Evolutionary conservation across 2,113 vertebrate species (phyloP), one percentile per base, ranked within the genome.

Genomic region (Cinclus cinclus): DNA sequence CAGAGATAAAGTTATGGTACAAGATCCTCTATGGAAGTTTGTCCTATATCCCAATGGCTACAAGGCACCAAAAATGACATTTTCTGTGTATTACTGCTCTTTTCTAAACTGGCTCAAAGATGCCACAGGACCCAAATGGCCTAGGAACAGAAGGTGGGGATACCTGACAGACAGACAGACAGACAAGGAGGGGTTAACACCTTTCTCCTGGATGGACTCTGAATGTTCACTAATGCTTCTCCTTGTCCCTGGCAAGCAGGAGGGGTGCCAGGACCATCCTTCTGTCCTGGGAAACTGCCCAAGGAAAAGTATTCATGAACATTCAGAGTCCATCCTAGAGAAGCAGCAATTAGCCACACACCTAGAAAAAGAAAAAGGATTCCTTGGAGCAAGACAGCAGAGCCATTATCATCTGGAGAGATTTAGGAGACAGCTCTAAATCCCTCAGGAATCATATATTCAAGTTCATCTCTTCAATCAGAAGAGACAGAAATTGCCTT

Each of bases 361-460:
- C 56, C 19, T 10, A 47, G 33, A 4, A 30, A 22, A 47, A 42
- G 63, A 9, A 64, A 70, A 77, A 78, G 2, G 9, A 91, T 83
- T 86, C 35, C 82, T 87, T 1, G 0, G 60, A 94, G 81, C 42
- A 19, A 83, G 44, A 64, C 23, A 91, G 89, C 39, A 67, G 47
- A 91, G 65, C 47, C 77, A 56, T 89, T 42, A 63, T 42, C 69
- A 84, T 75, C 81, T 9, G 12, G 87, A 80, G 89, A 96, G 87
- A 94, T 93, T 94, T 87, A 95, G 90, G 62, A 95, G 87, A 87
- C 82, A 79, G 92, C 56, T 75, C 60, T 11, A 59, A 84, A 55
- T 78, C 87, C 93, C 90, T 82, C 37, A n/a, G 47, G 78, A 65
- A 89, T 68, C 62, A 15, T 41, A 47, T 21, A 92, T 75, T 71